These are phyloP conservation scores for Latrodectus geometricus DNA, from an alignment of 1,140 invertebrate species.

Conservation along the genomic window DNA sequence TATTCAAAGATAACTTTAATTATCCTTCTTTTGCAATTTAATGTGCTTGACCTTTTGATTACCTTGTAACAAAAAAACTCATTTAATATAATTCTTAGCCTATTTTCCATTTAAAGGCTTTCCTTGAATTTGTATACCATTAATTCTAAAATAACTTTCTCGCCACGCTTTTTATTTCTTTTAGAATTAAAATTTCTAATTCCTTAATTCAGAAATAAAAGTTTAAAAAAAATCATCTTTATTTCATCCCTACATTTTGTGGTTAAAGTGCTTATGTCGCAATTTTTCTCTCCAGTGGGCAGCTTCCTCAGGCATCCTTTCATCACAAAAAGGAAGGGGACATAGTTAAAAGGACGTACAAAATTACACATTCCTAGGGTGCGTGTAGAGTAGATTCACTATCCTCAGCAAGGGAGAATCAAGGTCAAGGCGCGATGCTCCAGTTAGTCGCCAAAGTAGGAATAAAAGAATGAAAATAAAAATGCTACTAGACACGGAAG, in stretches of 20 bases:
- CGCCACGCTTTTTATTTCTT: background rate
- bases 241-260: background rate
- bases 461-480: conserved; percentile 14
- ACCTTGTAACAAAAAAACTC: too few relatives aligned
- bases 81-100: too few relatives aligned
- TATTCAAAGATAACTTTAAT: too few relatives aligned
- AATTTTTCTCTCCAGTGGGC: background rate
- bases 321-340: too few relatives aligned
- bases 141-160: background rate
- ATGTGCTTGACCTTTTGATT: too few relatives aligned
- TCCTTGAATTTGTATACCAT: background rate
- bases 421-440: conserved; percentile 52
- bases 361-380: background rate
- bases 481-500: conserved; percentile 41
- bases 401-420: conserved; percentile 23
- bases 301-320: background rate
- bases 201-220: background rate
- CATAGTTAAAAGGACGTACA: background rate
- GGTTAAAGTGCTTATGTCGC: background rate
- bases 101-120: background rate
- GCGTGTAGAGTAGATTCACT: conserved; percentile 1
- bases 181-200: background rate
- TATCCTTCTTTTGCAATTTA: too few relatives aligned
- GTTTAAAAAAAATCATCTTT: background rate
- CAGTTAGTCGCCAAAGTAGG: conserved; percentile 35